These are phyloP conservation scores for Corythornis vintsioides DNA, from an alignment of 2,113 vertebrate genomes.

Conservation along the genomic window DNA sequence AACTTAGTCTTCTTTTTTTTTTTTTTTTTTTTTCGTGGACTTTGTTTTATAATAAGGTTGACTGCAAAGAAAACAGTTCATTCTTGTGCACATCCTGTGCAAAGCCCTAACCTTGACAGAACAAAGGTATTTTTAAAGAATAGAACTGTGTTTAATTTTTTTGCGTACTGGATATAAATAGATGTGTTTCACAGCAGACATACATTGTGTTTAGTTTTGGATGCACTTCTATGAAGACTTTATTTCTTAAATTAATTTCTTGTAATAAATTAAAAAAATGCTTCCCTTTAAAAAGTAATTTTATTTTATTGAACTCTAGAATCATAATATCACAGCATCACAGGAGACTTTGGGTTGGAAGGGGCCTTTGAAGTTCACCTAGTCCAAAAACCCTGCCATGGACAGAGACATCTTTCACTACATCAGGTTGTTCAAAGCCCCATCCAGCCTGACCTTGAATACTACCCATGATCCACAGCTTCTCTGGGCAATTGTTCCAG, in stretches of 20 bases:
- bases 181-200: not conserved
- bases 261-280: not conserved
- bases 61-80: not conserved
- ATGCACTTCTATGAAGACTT: not conserved
- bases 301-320: not conserved
- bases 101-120: not conserved
- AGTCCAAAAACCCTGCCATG: not conserved
- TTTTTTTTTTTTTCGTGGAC: not conserved
- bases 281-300: not conserved
- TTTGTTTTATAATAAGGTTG: not conserved
- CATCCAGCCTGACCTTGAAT: rapidly evolving
- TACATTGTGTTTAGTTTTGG: not conserved
- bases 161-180: not conserved
- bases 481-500: not conserved
- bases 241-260: not conserved
- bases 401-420: not conserved
- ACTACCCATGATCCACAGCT: not conserved
- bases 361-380: not conserved
- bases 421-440: not conserved
- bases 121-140: not conserved
- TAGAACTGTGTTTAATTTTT: not conserved
- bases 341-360: not conserved
- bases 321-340: not conserved
- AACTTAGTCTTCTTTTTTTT: not conserved
- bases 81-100: not conserved